A percentile compares a stretch with the other conserved stretches of the same genome.
Evolutionary conservation across 1,140 invertebrate species (phyloP).

Genomic region (Spodoptera frugiperda): DNA sequence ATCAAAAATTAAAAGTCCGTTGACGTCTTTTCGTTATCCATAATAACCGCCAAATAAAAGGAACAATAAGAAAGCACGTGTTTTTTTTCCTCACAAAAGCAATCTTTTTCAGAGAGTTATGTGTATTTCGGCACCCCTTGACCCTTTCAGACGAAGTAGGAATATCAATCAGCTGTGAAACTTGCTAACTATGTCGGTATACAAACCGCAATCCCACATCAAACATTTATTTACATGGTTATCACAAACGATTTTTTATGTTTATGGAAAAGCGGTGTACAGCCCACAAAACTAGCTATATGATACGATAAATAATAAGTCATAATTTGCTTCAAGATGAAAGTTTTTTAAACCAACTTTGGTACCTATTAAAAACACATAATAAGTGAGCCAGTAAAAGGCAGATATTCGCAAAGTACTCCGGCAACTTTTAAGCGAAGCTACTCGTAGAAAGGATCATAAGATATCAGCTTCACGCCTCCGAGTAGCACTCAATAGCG

Average conservation of each 20-base stretch:
- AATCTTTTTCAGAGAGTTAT: slow-evolving; percentile 29
- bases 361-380: neutral
- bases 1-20: neutral
- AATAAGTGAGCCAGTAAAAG: slow-evolving; percentile 11
- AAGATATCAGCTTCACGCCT: slow-evolving; percentile 46
- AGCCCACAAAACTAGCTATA: too few relatives aligned
- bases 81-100: slow-evolving; percentile 15
- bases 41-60: slow-evolving; percentile 16
- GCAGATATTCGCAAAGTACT: neutral
- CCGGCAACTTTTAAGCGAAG: neutral
- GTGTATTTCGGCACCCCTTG: slow-evolving; percentile 38
- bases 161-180: slow-evolving; percentile 32
- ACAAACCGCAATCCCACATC: slow-evolving; percentile 8
- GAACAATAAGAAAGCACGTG: slow-evolving; percentile 36
- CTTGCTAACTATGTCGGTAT: slow-evolving; percentile 20
- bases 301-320: too few relatives aligned
- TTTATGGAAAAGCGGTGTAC: neutral
- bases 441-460: slow-evolving; percentile 3
- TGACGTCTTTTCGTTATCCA: neutral
- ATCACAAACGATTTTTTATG: neutral
- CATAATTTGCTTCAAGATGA: too few relatives aligned
- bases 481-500: slow-evolving; percentile 39
- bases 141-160: slow-evolving; percentile 20
- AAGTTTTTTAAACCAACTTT: too few relatives aligned
- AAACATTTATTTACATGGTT: slow-evolving; percentile 14